Evolutionary conservation across 2,888 invertebrate species (phyloP).

Genomic region (Leucozona laternaria): DNA sequence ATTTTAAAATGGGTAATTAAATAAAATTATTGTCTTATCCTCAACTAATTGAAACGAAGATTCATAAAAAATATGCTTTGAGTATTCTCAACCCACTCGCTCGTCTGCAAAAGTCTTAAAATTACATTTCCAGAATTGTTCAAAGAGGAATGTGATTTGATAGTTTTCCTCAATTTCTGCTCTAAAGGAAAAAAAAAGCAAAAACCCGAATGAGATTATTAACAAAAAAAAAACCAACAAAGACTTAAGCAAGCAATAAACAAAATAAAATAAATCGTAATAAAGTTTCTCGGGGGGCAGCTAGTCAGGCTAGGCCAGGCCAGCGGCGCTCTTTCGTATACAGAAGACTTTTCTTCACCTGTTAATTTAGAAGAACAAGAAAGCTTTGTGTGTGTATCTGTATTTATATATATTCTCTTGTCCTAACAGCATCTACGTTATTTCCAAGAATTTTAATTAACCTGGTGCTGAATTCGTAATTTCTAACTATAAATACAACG

Average conservation of each 20-base stretch:
- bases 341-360: constrained; percentile 42
- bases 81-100: constrained; percentile 5
- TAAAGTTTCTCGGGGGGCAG: constrained; percentile 34
- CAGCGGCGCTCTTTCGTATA: neutral
- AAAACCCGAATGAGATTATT: constrained; percentile 55
- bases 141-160: constrained; percentile 35
- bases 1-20: constrained; percentile 23
- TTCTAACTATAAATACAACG: constrained; percentile 40
- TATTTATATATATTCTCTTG: too few species aligned
- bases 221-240: constrained; percentile 10
- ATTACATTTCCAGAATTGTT: constrained; percentile 43
- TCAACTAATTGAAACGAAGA: constrained; percentile 38
- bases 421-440: constrained; percentile 52
- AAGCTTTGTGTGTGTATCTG: constrained; percentile 26
- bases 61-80: constrained; percentile 13
- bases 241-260: constrained; percentile 25
- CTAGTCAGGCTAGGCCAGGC: too few species aligned
- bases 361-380: constrained; percentile 29
- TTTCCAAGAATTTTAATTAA: constrained; percentile 65
- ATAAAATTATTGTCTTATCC: constrained; percentile 25
- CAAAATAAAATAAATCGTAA: constrained; percentile 54
- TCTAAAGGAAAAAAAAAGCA: constrained; percentile 10
- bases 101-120: constrained; percentile 6
- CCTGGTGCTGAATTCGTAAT: constrained; percentile 62
- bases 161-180: constrained; percentile 38